Conservation (phyloP, 2,113 vertebrate genomes). For the Phylloscopus whistleri region DNA sequence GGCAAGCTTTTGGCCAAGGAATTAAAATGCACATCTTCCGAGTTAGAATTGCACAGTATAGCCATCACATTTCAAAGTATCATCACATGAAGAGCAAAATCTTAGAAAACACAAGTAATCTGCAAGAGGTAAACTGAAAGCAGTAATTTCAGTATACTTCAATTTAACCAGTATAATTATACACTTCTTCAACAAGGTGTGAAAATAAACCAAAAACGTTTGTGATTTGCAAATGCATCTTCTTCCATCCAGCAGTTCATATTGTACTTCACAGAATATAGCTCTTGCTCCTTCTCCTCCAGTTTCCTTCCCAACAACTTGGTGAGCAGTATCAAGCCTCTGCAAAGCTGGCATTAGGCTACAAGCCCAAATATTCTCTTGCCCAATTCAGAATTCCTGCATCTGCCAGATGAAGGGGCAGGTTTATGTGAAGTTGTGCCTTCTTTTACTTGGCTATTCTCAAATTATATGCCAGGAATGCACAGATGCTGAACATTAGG, state of each 20-base stretch:
- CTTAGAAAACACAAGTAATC: background rate
- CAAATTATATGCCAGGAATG: background rate
- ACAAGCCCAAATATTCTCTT: background rate
- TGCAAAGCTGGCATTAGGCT: background rate
- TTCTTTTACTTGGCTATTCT: background rate
- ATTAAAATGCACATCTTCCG: background rate
- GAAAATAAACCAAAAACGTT: background rate
- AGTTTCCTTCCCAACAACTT: background rate
- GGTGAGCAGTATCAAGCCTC: background rate
- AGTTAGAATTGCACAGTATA: background rate
- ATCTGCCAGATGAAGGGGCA: background rate
- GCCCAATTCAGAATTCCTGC: background rate
- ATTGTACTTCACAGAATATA: background rate
- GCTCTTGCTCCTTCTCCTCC: background rate
- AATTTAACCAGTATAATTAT: background rate
- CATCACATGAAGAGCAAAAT: background rate
- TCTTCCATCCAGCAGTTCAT: background rate
- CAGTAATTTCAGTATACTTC: background rate
- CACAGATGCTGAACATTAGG: background rate
- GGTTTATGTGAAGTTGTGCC: background rate
- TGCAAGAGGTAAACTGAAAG: background rate
- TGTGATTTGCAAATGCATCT: background rate
- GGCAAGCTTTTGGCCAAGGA: background rate
- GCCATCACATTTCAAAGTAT: background rate
- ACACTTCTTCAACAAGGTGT: background rate